Base-by-base conservation (phyloP, 2,113 vertebrate species). In the Carassius carassius region DNA sequence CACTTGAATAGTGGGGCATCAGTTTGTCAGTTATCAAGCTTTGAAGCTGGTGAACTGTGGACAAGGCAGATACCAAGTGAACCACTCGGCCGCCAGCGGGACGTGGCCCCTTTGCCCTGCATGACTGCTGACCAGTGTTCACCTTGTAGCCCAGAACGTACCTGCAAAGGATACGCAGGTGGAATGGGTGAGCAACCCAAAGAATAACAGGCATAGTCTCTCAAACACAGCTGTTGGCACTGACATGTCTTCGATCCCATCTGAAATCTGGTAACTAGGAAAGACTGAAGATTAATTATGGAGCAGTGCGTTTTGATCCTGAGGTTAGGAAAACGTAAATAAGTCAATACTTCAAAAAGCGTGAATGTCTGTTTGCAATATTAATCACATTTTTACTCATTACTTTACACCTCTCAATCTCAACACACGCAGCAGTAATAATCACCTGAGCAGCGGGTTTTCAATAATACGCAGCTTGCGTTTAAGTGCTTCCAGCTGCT, bases 381-480 rank as follows among this genome's bases (percentile, higher is more conserved):
- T 70, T 70, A 82, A 82, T 82, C 65, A 54, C 65, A 56, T 81
- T 81, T 79, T 5, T 29, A 44, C 60, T 62, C 13, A 51, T 32
- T 19, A 5, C 0, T 0, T 29, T 67, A 37, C 23, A 65, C 10
- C 13, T 60, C 12, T 72, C 54, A 21, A 70, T 60, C 84, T 44
- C 54, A 74, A 49, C 37, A 35, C 41, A 65, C 58, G 51, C 49
- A 76, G 19, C 37, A 73, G 67, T 5, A 13, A 32, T 21, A 78
- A n/a, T 67, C 62, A 97, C 96, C 96, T 96, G 90, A 97, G 91
- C 85, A 99, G 90, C 19, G 98, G 97, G 88, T 97, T 98, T 92
- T 99, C 98, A 13, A 99, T 97, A 72, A 99, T 93, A 88, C 96
- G 94, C 49, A 99, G 94, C 88, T 97, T 98, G 74, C 96, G 95